Conservation (phyloP, 1,140 invertebrate genomes). For the Drosophila sp. region DNA sequence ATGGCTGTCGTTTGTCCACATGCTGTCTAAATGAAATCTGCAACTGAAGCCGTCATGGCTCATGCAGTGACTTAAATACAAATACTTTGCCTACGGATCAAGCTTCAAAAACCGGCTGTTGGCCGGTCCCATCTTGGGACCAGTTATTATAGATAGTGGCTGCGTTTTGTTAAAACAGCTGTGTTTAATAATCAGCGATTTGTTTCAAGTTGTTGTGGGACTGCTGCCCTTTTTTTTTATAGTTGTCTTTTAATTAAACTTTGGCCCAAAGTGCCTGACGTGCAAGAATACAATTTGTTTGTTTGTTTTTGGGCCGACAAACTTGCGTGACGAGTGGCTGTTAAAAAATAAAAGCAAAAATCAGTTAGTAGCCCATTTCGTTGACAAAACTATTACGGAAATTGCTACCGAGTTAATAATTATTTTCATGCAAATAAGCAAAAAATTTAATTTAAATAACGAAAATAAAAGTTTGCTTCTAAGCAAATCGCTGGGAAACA, state of each 20-base stretch:
- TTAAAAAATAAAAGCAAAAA: conserved; percentile 19
- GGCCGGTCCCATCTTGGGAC: background rate
- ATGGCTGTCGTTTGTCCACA: conserved; percentile 13
- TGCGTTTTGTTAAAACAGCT: conserved; percentile 35
- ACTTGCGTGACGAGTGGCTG: conserved; percentile 34
- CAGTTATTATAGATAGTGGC: background rate
- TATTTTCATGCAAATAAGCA: conserved; percentile 26
- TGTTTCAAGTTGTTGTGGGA: background rate
- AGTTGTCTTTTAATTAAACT: conserved; percentile 23
- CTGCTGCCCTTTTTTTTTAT: background rate
- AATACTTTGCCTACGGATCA: conserved; percentile 22
- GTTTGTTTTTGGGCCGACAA: background rate
- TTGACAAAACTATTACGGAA: conserved; percentile 24
- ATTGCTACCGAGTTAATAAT: conserved; percentile 23
- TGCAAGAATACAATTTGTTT: conserved; percentile 27
- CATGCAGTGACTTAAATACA: conserved; percentile 37
- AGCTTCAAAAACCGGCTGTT: conserved; percentile 9
- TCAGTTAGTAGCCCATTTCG: conserved; percentile 48
- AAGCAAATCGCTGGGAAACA: too few species aligned
- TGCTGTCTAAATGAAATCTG: conserved; percentile 6
- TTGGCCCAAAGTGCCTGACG: conserved; percentile 10
- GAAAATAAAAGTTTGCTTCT: too few species aligned
- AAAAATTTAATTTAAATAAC: background rate
- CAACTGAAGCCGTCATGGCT: background rate
- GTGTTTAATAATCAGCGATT: background rate